Conservation (phyloP, 2,113 vertebrate species). For the Eurypyga helias region DNA sequence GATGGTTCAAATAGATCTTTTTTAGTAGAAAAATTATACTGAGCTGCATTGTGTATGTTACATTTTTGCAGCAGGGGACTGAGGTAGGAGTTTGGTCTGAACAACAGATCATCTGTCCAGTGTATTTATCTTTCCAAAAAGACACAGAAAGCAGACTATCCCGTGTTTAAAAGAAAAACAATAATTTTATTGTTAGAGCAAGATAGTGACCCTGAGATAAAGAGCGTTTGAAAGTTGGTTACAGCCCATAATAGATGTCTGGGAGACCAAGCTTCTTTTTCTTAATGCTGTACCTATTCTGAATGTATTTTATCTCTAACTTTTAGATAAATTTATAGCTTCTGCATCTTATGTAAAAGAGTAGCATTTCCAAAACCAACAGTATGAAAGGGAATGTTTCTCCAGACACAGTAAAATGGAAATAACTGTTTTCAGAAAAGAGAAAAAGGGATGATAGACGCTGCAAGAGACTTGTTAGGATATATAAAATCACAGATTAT, state of each 20-base stretch:
- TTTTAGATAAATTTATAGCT: background rate
- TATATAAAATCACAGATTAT: background rate
- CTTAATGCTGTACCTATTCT: background rate
- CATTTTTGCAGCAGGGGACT: background rate
- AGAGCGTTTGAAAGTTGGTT: background rate
- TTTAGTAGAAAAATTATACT: background rate
- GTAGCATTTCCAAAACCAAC: background rate
- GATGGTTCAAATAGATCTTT: background rate
- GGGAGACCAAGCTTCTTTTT: background rate
- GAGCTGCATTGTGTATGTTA: background rate
- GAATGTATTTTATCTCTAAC: background rate
- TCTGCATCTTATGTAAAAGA: background rate
- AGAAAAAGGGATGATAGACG: background rate
- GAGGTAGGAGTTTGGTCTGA: background rate
- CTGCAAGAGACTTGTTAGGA: background rate
- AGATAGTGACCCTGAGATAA: background rate
- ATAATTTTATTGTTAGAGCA: background rate
- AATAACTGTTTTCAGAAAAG: background rate
- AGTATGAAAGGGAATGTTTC: background rate
- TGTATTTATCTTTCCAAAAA: slow-evolving; percentile 1
- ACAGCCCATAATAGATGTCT: background rate
- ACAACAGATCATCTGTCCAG: background rate
- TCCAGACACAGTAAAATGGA: background rate
- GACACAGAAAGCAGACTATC: background rate
- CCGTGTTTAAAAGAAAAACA: slow-evolving; percentile 18